phyloP scores from a whole-genome alignment of 92 coral and sea anemone genomes.

The Desmophyllum pertusum region DNA sequence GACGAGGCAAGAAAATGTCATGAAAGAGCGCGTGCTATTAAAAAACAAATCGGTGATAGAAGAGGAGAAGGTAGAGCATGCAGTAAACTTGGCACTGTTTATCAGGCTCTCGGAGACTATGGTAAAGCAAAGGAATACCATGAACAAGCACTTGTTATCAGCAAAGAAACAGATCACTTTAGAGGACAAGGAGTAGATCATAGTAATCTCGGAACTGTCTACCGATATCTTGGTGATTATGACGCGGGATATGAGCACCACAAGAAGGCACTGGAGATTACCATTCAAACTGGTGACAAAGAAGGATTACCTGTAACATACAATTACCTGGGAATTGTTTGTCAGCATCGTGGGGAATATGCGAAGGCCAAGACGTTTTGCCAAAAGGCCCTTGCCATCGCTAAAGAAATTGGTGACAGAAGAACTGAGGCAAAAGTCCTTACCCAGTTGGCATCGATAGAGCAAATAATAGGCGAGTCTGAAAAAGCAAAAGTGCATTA shows the following conservation, averaged over 20 bases:
- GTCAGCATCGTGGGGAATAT: neutral
- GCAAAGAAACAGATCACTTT: neutral
- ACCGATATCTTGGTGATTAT: constrained; percentile 5
- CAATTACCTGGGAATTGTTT: neutral
- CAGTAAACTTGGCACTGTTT: neutral
- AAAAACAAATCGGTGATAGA: neutral
- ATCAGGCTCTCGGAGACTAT: neutral
- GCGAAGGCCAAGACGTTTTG: neutral
- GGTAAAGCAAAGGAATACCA: neutral
- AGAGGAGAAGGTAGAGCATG: neutral
- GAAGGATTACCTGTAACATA: neutral
- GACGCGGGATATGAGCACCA: neutral
- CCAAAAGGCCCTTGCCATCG: neutral
- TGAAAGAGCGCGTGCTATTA: neutral
- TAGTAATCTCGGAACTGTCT: constrained; percentile 12
- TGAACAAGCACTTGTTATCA: neutral
- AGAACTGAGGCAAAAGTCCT: neutral
- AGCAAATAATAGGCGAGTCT: neutral
- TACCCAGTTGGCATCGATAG: neutral
- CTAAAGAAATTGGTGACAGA: neutral
- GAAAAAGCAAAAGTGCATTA: neutral
- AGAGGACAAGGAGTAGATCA: constrained; percentile 4
- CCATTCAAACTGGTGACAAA: neutral
- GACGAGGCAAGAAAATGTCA: neutral
- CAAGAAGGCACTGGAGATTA: constrained; percentile 1